phyloP scores from a whole-genome alignment of 2,113 vertebrate genomes.

The Ophiodon elongatus region DNA sequence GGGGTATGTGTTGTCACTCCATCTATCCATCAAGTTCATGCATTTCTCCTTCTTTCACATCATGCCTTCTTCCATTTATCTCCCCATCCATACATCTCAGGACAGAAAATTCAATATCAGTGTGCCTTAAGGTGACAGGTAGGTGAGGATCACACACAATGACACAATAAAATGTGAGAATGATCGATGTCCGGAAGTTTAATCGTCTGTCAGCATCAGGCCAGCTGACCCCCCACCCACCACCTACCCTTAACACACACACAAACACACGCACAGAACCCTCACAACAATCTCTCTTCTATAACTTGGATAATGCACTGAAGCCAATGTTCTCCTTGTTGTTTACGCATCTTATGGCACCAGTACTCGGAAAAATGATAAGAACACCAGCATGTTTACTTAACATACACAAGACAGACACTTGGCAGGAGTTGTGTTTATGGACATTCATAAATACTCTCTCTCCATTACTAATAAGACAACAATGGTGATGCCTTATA shows the following conservation, averaged over 20 bases:
- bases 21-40: conserved; percentile 25
- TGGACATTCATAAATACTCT: conserved; percentile 61
- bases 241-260: not conserved
- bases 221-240: conserved; percentile 16
- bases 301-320: conserved; percentile 2
- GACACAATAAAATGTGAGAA: conserved; percentile 49
- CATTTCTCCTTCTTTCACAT: conserved; percentile 38
- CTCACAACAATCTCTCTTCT: not conserved
- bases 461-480: conserved; percentile 71
- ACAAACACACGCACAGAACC: not conserved
- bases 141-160: conserved; percentile 43
- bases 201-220: conserved; percentile 24
- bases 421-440: conserved; percentile 67
- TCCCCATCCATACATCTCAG: conserved; percentile 35
- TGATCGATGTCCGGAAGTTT: conserved; percentile 60
- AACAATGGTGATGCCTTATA: conserved; percentile 60
- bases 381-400: conserved; percentile 50
- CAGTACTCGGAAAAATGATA: conserved; percentile 49
- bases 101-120: conserved; percentile 56
- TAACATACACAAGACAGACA: conserved; percentile 62
- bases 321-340: conserved; percentile 13
- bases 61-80: conserved; percentile 47
- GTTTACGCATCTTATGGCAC: conserved; percentile 39
- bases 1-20: conserved; percentile 27
- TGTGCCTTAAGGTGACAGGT: conserved; percentile 58